phyloP scores from a whole-genome alignment of 2,888 invertebrate genomes.

The Spialia ferax region DNA sequence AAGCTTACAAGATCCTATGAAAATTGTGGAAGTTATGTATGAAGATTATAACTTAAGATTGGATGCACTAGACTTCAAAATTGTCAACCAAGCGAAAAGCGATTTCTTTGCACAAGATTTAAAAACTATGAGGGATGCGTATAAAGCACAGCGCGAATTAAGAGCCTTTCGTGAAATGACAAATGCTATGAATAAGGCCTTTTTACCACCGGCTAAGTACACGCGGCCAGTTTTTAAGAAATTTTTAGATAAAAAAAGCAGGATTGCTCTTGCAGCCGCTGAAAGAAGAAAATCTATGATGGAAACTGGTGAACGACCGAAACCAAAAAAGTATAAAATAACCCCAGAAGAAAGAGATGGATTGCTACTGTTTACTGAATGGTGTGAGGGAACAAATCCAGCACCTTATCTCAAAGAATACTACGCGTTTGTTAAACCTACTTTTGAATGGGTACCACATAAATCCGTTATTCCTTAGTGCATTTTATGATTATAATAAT shows the following conservation, averaged over 20 bases:
- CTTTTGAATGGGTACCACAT: constrained; percentile 61
- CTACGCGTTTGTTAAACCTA: constrained; percentile 66
- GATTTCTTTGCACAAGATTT: constrained; percentile 79
- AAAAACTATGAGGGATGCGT: constrained; percentile 75
- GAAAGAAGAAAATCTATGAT: constrained; percentile 57
- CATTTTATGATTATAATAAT: background rate
- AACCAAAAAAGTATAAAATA: constrained; percentile 64
- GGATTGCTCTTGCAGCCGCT: constrained; percentile 57
- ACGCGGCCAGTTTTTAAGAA: constrained; percentile 65
- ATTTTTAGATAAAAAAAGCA: constrained; percentile 69
- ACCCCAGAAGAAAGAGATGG: constrained; percentile 69
- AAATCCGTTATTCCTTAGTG: constrained; percentile 52
- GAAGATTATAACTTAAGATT: constrained; percentile 77
- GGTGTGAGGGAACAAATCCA: constrained; percentile 78
- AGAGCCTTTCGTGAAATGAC: constrained; percentile 78
- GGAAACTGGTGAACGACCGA: constrained; percentile 53
- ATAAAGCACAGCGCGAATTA: constrained; percentile 73
- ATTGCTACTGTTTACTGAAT: constrained; percentile 72
- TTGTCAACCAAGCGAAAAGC: constrained; percentile 73
- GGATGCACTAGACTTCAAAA: constrained; percentile 75
- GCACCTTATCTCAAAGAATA: constrained; percentile 68
- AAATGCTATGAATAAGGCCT: constrained; percentile 78
- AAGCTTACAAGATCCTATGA: constrained; percentile 76
- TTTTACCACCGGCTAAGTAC: constrained; percentile 69
- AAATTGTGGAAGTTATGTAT: constrained; percentile 78